These are phyloP conservation scores for Hirtodrosophila histrioides DNA, from an alignment of 2,888 invertebrate species.

Conservation along the genomic window DNA sequence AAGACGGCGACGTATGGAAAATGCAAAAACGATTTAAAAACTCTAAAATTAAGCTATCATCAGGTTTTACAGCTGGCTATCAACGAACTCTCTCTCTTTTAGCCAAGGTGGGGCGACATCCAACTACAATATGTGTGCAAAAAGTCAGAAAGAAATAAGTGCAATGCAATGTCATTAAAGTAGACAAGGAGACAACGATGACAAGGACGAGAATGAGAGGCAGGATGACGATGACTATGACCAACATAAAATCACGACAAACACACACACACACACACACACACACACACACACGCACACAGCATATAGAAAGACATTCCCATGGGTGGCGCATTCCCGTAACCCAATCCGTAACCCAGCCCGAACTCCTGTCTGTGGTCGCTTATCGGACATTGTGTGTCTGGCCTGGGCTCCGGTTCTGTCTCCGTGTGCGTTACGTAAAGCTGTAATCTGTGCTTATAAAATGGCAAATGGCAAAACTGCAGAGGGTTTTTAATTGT, in stretches of 20 bases:
- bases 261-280: conserved; percentile 26
- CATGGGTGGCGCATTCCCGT: conserved; percentile 9
- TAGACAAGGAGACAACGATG: conserved; percentile 70
- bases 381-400: conserved; percentile 68
- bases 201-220: conserved; percentile 6
- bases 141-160: conserved; percentile 73
- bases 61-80: conserved; percentile 75
- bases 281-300: conserved; percentile 23
- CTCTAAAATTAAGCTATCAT: conserved; percentile 80
- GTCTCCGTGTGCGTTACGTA: conserved; percentile 68
- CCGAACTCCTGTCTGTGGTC: conserved; percentile 55
- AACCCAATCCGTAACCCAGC: conserved; percentile 36
- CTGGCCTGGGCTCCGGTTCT: not conserved
- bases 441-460: conserved; percentile 80
- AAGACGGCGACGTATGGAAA: conserved; percentile 40
- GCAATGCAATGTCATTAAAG: conserved; percentile 79
- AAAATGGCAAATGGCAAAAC: conserved; percentile 78
- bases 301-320: conserved; percentile 34
- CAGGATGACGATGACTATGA: conserved; percentile 56
- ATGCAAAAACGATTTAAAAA: conserved; percentile 73
- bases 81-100: conserved; percentile 30
- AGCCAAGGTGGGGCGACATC: conserved; percentile 42
- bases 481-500: conserved; percentile 80
- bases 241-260: conserved; percentile 76
- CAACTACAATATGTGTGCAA: conserved; percentile 50